Base-by-base conservation (phyloP, 1,140 invertebrate species). In the Drosophila bocki region DNA sequence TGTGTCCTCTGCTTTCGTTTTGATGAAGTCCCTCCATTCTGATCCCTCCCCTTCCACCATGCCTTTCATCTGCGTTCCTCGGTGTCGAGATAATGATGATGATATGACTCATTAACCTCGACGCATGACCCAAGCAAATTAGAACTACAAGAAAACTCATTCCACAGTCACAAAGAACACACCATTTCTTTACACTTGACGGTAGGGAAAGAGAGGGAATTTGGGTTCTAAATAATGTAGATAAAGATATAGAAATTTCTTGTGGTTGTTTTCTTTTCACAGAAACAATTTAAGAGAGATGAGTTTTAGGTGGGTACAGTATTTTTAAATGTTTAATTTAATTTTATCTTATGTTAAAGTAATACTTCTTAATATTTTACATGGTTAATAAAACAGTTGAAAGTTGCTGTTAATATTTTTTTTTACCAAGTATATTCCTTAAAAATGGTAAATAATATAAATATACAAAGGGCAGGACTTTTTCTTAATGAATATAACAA, bases 71-170 rank as follows among this genome's bases (percentile, higher is more conserved):
- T 65, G 59, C 56, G 59, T 45, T 63, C 58, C 56, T 65, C 41
- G 57, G 74, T 85, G 72, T 74, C 47, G 68, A 86, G 82, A 85
- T 87, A 78, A 70, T 86, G 79, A 87, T 87, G 80, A 90, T 88
- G 84, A 90, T 90, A 81, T 88, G 84, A 88, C 84, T 88, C 84
- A 88, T 88, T 88, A 88, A 88, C 81, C 84, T 90, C 84, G 75
- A 84, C 81, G 85, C 85, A 90, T 84, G 85, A 88, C 84, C 85
- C 84, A 90, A 78, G 85, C 80, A 90, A 87, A 87, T 87, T 87
- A 87, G 84, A 87, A 78, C 84, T 78, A 63, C 70, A 67, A 78
- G 64, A 71, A 54, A 41, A 26, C 68, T 12, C 69, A 69, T 57
- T 69, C 32, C 67, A 56, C 35, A 59, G 13, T 48, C 51, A 26